Conservation (phyloP, 2,888 invertebrate species). For the Tenthredo notha region DNA sequence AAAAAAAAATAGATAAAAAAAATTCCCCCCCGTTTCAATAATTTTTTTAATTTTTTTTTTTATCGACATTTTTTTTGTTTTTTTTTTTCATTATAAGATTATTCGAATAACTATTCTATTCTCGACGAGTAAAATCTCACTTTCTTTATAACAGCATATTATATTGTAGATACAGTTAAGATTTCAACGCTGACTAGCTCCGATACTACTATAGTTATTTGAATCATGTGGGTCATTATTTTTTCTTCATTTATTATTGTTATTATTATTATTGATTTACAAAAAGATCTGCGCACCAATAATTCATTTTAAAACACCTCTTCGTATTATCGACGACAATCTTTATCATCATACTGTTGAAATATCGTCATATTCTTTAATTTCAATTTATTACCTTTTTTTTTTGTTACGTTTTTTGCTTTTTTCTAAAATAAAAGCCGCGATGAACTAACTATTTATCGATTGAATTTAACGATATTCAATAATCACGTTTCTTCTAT, state of each 20-base stretch:
- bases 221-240: neutral
- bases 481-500: conserved; percentile 33
- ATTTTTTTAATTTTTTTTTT: neutral
- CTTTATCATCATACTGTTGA: neutral
- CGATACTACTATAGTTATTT: conserved; percentile 22
- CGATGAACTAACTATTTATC: conserved; percentile 62
- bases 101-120: conserved; percentile 10
- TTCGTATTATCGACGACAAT: neutral
- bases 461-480: conserved; percentile 61
- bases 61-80: neutral
- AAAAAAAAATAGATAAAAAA: neutral
- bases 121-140: conserved; percentile 12
- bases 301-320: conserved; percentile 12
- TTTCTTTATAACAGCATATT: conserved; percentile 15
- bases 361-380: conserved; percentile 38
- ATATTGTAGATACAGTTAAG: conserved; percentile 27
- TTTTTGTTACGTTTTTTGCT: conserved; percentile 46
- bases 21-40: neutral
- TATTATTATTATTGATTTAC: conserved; percentile 2
- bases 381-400: conserved; percentile 40
- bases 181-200: conserved; percentile 44
- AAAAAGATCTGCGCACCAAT: conserved; percentile 22
- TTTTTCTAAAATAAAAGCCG: conserved; percentile 47
- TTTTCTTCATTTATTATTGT: neutral
- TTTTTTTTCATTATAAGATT: neutral